Percentiles rank a stretch among this genome's conserved stretches.
These are phyloP conservation scores for Cryptophagus acutangulus DNA, from an alignment of 2,888 invertebrate genomes.

Conservation along the genomic window DNA sequence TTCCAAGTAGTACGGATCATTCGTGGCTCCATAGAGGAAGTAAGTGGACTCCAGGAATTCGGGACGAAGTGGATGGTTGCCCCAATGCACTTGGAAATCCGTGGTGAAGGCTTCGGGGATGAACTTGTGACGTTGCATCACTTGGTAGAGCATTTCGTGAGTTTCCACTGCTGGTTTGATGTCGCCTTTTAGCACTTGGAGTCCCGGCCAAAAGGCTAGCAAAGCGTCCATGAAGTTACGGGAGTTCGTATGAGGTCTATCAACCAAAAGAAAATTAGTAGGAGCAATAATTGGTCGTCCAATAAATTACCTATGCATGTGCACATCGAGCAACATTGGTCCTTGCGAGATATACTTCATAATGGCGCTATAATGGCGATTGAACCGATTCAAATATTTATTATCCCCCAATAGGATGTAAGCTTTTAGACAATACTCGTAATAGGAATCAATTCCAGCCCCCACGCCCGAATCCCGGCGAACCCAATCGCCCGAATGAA, in stretches of 20 bases:
- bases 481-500: slow-evolving; percentile 98
- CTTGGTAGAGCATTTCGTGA: slow-evolving; percentile 98
- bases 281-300: not conserved
- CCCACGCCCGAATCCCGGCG: slow-evolving; percentile 95
- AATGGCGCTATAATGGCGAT: slow-evolving; percentile 90
- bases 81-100: slow-evolving; percentile 97
- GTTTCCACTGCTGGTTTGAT: slow-evolving; percentile 97
- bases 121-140: slow-evolving; percentile 95
- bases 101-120: slow-evolving; percentile 98
- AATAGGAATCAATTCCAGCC: slow-evolving; percentile 99
- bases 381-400: slow-evolving; percentile 89
- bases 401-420: slow-evolving; percentile 94
- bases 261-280: too few species aligned
- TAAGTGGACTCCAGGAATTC: slow-evolving; percentile 98
- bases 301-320: slow-evolving; percentile 60
- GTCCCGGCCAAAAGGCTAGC: slow-evolving; percentile 96
- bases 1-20: slow-evolving; percentile 91
- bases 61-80: slow-evolving; percentile 92
- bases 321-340: slow-evolving; percentile 91
- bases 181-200: slow-evolving; percentile 79
- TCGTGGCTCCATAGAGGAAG: slow-evolving; percentile 91
- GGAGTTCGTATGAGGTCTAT: slow-evolving; percentile 85
- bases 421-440: slow-evolving; percentile 96
- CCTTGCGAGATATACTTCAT: slow-evolving; percentile 96
- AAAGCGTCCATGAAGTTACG: slow-evolving; percentile 97